Percentiles rank a stretch among this genome's conserved stretches.
Evolutionary conservation across 2,797 vertebrate species (phyloP).

Genomic region (Argyrosomus regius): DNA sequence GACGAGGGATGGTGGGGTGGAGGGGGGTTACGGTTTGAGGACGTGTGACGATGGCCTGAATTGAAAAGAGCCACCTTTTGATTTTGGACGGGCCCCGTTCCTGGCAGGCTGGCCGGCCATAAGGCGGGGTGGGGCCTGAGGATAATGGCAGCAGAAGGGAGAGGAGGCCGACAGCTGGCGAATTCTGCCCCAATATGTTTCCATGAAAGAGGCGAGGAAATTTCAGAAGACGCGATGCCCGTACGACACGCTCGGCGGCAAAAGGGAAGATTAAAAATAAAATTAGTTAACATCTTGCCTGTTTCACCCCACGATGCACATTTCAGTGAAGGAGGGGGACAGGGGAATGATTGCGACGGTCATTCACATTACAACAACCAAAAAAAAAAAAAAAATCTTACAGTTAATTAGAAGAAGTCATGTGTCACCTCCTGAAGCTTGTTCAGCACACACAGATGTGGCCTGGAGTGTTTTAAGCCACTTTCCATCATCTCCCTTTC

Average conservation of each 20-base stretch:
- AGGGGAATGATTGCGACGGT: constrained; percentile 52
- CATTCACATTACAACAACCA: constrained; percentile 71
- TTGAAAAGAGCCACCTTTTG: constrained; percentile 85
- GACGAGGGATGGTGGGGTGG: not conserved
- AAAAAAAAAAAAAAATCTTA: constrained; percentile 50
- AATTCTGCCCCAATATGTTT: constrained; percentile 99
- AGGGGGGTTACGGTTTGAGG: constrained; percentile 13
- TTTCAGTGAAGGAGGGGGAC: constrained; percentile 69
- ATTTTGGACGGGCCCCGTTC: constrained; percentile 79
- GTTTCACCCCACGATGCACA: constrained; percentile 90
- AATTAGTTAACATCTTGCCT: constrained; percentile 93
- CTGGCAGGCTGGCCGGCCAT: constrained; percentile 94
- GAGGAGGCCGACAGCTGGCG: constrained; percentile 99
- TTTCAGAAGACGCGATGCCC: constrained; percentile 94
- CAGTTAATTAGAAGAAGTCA: constrained; percentile 86
- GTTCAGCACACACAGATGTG: constrained; percentile 84
- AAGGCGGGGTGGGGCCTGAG: constrained; percentile 95
- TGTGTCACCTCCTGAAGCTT: constrained; percentile 81
- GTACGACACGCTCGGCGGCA: constrained; percentile 93
- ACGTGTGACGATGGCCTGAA: constrained; percentile 74
- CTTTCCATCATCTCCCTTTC: constrained; percentile 55
- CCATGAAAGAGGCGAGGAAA: constrained; percentile 98
- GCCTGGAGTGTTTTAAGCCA: constrained; percentile 82
- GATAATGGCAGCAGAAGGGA: constrained; percentile 99
- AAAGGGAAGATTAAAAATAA: constrained; percentile 95